Conservation (phyloP, 1,140 invertebrate genomes). For the Zaprionus ornatus region DNA sequence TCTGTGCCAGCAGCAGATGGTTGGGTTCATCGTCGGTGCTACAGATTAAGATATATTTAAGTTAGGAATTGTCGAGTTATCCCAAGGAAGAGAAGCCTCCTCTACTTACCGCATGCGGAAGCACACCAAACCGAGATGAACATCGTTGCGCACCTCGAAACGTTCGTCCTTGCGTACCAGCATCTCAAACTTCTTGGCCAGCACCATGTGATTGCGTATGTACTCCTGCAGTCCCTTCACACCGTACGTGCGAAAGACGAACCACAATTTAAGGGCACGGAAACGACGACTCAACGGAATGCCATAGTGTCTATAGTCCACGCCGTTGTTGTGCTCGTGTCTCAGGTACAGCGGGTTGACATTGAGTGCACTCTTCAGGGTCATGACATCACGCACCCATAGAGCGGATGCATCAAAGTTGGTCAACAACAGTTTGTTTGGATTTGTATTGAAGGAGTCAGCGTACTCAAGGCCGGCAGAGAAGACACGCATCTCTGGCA, state of each 20-base stretch:
- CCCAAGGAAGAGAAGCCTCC: neutral
- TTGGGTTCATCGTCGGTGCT: conserved; percentile 68
- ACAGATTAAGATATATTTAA: neutral
- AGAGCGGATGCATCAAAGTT: conserved; percentile 96
- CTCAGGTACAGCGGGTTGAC: conserved; percentile 97
- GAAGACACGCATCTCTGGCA: conserved; percentile 91
- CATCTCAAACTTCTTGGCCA: conserved; percentile 94
- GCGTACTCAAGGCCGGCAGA: conserved; percentile 92
- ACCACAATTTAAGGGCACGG: conserved; percentile 94
- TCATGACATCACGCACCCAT: conserved; percentile 93
- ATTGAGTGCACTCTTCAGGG: conserved; percentile 92
- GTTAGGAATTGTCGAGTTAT: neutral
- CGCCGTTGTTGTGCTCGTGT: conserved; percentile 89
- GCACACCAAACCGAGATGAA: conserved; percentile 89
- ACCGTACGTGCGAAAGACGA: conserved; percentile 93
- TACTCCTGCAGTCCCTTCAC: conserved; percentile 92
- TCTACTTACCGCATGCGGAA: conserved; percentile 86
- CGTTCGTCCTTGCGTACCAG: conserved; percentile 89
- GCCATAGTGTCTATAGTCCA: conserved; percentile 95
- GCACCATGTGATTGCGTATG: conserved; percentile 93
- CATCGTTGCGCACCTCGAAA: conserved; percentile 94
- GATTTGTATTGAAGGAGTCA: conserved; percentile 96
- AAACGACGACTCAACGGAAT: conserved; percentile 95
- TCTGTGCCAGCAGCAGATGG: conserved; percentile 88
- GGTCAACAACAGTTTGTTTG: conserved; percentile 96